These are phyloP conservation scores for Coregonus sp. DNA, from an alignment of 2,797 vertebrate genomes.

Conservation along the genomic window DNA sequence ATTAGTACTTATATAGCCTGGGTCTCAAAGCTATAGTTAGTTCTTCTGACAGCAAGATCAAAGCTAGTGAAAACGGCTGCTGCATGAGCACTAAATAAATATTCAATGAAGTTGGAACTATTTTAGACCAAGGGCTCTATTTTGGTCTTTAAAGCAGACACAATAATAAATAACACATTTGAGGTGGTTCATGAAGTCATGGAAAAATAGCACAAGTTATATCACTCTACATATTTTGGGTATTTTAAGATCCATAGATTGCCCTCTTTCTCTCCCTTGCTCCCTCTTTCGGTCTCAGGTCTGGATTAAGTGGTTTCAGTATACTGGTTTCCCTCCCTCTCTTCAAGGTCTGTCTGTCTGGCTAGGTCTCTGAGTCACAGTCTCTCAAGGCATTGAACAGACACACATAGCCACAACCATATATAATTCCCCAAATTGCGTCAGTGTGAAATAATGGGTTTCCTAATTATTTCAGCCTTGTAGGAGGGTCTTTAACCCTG, in stretches of 20 bases:
- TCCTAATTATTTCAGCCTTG: slow-evolving; percentile 11
- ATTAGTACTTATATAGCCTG: no score
- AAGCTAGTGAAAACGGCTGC: not conserved
- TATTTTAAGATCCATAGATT: slow-evolving; percentile 24
- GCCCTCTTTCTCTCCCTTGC: no score
- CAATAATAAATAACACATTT: slow-evolving; percentile 6
- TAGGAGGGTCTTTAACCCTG: no score
- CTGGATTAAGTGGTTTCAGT: slow-evolving; percentile 37
- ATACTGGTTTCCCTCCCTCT: slow-evolving; percentile 12
- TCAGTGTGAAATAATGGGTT: slow-evolving; percentile 33
- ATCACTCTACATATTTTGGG: slow-evolving; percentile 43
- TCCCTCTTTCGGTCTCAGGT: slow-evolving; percentile 17
- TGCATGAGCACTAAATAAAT: slow-evolving; percentile 34
- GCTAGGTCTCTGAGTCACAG: slow-evolving; percentile 55
- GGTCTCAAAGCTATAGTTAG: not conserved
- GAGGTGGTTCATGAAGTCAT: slow-evolving; percentile 27
- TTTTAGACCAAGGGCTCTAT: slow-evolving; percentile 44
- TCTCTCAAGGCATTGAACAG: slow-evolving; percentile 48
- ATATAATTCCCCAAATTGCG: not conserved
- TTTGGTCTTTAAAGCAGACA: slow-evolving; percentile 14
- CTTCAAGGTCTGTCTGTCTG: slow-evolving; percentile 34
- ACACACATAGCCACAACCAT: slow-evolving; percentile 12
- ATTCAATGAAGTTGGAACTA: slow-evolving; percentile 46
- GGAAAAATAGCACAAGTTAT: slow-evolving; percentile 25
- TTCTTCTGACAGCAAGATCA: not conserved